Percentiles rank a stretch among this genome's conserved stretches.
Conservation (phyloP, 2,113 vertebrate species). For the Silurus glanis region DNA sequence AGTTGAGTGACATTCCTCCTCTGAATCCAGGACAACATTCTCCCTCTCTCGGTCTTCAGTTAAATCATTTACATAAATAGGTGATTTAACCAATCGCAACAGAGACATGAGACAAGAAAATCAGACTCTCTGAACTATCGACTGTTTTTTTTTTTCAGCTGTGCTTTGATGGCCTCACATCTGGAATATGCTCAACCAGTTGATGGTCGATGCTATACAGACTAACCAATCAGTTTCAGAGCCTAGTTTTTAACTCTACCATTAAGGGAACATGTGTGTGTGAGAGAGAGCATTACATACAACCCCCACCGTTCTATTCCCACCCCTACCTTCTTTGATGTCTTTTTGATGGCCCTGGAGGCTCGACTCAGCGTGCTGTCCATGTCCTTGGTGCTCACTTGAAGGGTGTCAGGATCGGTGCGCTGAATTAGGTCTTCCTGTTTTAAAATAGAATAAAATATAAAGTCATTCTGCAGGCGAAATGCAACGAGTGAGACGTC, state of each 20-base stretch:
- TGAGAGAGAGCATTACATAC: not conserved
- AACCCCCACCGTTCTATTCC: not conserved
- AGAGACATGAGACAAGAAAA: not conserved
- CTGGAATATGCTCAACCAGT: not conserved
- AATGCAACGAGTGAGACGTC: constrained; percentile 40
- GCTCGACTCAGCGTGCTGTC: constrained; percentile 98
- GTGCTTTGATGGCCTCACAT: not conserved
- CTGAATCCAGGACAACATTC: not conserved
- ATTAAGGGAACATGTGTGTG: not conserved
- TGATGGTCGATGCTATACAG: not conserved
- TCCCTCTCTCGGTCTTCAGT: not conserved
- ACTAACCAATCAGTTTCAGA: not conserved
- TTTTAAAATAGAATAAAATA: constrained; percentile 53
- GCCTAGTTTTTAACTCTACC: not conserved
- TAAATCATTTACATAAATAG: not conserved
- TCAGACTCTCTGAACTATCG: not conserved
- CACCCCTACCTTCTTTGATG: constrained; percentile 88
- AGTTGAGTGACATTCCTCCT: not conserved
- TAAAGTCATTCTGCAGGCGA: constrained; percentile 35
- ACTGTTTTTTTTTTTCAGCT: not conserved
- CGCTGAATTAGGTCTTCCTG: constrained; percentile 93
- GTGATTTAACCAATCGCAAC: not conserved
- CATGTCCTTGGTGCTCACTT: constrained; percentile 98
- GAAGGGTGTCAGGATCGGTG: constrained; percentile 89
- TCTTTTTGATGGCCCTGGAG: constrained; percentile 97